Evolutionary conservation across 2,113 vertebrate species (phyloP), one percentile per base, ranked within the genome.

Genomic region (Amia ocellicauda): DNA sequence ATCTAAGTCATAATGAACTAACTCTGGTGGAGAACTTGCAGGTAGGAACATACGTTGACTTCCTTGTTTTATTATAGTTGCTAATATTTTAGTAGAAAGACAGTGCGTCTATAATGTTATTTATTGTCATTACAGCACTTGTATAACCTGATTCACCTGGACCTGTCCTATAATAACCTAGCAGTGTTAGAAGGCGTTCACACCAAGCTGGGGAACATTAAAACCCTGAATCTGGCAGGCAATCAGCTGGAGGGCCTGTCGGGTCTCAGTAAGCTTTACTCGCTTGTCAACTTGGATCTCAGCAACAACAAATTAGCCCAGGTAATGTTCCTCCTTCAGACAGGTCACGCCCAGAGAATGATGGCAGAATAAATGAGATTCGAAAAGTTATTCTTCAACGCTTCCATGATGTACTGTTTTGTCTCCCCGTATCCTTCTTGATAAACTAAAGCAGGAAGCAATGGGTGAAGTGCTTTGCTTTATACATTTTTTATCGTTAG

Each of bases 141-240:
- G 14, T 99, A 94, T 82, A 98, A 95, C 72, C 90, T 99, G 16
- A 85, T 98, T 69, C 97, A 99, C 53, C 82, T 99, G 82, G 95
- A 99, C 73, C 84, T 99, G 71, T 98, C 96, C 57, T 97, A 92
- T 70, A 99, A 99, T 85, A 89, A 85, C 51, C 86, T 99, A 7
- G 78, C 63, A 11, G 79, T 85, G 1, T 75, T 98, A 54, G 91
- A 97, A 82, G 91, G 92, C 1, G 89, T 93, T 70, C 94, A 98
- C 79, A 92, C 93, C 11, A 95, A 93, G 56, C 86, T 99, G 67
- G 97, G 97, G 23, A 99, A 99, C 77, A 94, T 99, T 69, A 96
- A 97, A 78, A 98, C 95, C 3, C 80, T 99, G 56, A 95, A 89
- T 73, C 85, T 99, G 78, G 91, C 95, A 0, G 97, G 95, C 3